Conservation (phyloP, 2,888 invertebrate genomes). For the Troglohyphantes excavatus region DNA sequence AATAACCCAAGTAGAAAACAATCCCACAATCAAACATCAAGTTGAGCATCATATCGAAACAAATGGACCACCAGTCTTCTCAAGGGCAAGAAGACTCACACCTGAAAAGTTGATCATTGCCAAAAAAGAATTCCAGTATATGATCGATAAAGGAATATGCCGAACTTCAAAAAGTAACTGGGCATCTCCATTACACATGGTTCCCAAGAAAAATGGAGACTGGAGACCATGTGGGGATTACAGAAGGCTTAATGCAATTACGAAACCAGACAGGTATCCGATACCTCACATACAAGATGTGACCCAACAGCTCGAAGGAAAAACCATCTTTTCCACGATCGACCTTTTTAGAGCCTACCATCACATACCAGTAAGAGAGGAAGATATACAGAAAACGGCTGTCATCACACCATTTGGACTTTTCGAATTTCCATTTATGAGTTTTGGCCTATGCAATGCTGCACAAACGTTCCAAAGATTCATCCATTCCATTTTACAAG, state of each 20-base stretch:
- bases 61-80: conserved; percentile 18
- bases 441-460: conserved; percentile 6
- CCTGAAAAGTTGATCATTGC: conserved; percentile 1
- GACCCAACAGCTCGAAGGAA: background rate
- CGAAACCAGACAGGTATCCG: background rate
- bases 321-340: background rate
- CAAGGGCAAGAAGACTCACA: background rate
- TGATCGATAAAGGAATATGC: conserved; percentile 16
- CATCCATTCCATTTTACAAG: background rate
- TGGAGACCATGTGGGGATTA: conserved; percentile 29
- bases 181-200: conserved; percentile 49
- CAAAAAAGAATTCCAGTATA: conserved; percentile 16
- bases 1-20: background rate
- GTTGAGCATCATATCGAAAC: conserved; percentile 16
- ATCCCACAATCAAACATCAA: background rate
- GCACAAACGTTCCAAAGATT: conserved; percentile 40
- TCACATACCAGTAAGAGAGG: conserved; percentile 11
- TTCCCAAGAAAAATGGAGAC: conserved; percentile 18
- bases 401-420: conserved; percentile 5
- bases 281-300: background rate
- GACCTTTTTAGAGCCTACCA: background rate
- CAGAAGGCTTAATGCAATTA: conserved; percentile 5
- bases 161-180: too few species aligned
- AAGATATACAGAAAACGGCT: conserved; percentile 13
- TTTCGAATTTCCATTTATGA: conserved; percentile 28